Evolutionary conservation across 2,797 vertebrate species (phyloP), one percentile per base, ranked within the genome.

Genomic region (Rhinichthys osculus): DNA sequence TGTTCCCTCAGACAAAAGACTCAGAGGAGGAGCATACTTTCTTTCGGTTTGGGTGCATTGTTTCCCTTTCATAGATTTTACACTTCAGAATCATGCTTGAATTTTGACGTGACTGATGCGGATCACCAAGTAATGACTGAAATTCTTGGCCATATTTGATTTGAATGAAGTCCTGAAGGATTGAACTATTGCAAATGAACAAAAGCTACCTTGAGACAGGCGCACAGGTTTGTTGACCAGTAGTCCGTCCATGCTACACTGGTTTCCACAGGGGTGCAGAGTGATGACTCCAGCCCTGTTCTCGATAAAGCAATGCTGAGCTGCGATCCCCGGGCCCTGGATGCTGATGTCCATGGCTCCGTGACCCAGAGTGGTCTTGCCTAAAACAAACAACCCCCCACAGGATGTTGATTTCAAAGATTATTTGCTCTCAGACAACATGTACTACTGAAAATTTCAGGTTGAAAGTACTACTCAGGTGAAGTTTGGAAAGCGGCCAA

Each of bases 231-330:
- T 93, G 14, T 88, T 93, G 69, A 97, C 88, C 0, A 86, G 92
- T 78, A 97, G 92, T 0, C 97, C 97, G 0, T 99, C 97, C 0
- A 98, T 85, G 52, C 95, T 85, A 0, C 98, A 99, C 67, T 93
- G 91, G 35, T 98, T 97, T 81, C 97, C 97, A 27, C 97, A 98
- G 19, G 98, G 98, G 89, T 98, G 93, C 87, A 99, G 92, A 0
- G 93, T 97, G 88, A 99, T 96, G 3, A 94, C 91, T 42, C 97
- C 97, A 1, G 71, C 91, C 1, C 79, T 83, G 52, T 98, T 98
- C 92, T 98, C 97, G 0, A 99, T 98, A 95, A 95, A 98, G 93
- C 97, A 98, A 92, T 99, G 98, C 87, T 97, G 95, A 2, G 95
- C 94, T 0, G 93, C 95, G 86, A 99, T 93, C 1, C 97, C 97